These are phyloP conservation scores for Junonia oenone DNA, from an alignment of 2,888 invertebrate species.

Conservation along the genomic window DNA sequence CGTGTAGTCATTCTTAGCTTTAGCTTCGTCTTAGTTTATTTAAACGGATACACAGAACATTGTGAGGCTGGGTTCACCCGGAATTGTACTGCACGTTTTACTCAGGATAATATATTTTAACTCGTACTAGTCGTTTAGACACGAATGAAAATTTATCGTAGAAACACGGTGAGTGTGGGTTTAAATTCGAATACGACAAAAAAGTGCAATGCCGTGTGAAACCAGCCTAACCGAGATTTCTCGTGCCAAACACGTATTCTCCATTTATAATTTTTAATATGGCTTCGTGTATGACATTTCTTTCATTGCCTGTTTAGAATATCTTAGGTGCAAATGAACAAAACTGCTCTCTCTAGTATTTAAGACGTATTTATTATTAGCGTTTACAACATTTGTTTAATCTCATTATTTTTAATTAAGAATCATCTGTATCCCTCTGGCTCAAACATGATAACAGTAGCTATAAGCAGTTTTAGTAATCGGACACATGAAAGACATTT, in stretches of 20 bases:
- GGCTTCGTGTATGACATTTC: conserved; percentile 20
- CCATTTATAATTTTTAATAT: conserved; percentile 24
- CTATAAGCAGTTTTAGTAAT: not conserved
- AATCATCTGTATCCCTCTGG: not conserved
- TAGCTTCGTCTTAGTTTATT: conserved; percentile 43
- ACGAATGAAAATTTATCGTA: too few relatives aligned
- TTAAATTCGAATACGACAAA: conserved; percentile 30
- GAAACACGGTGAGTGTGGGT: too few relatives aligned
- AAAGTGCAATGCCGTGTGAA: too few relatives aligned
- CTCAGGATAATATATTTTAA: too few relatives aligned
- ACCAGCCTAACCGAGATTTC: conserved; percentile 40
- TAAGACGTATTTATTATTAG: conserved; percentile 55
- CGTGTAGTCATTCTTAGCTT: conserved; percentile 67
- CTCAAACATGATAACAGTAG: not conserved
- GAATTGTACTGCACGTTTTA: too few relatives aligned
- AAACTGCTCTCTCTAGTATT: conserved; percentile 61
- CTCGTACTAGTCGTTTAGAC: too few relatives aligned
- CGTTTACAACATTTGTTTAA: not conserved
- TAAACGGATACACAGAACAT: conserved; percentile 34
- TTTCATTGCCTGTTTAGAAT: conserved; percentile 36
- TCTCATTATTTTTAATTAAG: not conserved
- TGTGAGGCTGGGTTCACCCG: too few relatives aligned
- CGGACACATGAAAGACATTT: not conserved
- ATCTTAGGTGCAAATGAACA: conserved; percentile 29
- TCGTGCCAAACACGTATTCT: conserved; percentile 41